Evolutionary conservation across 1,140 invertebrate species (phyloP).

Genomic region (Anoplolepis gracilipes): DNA sequence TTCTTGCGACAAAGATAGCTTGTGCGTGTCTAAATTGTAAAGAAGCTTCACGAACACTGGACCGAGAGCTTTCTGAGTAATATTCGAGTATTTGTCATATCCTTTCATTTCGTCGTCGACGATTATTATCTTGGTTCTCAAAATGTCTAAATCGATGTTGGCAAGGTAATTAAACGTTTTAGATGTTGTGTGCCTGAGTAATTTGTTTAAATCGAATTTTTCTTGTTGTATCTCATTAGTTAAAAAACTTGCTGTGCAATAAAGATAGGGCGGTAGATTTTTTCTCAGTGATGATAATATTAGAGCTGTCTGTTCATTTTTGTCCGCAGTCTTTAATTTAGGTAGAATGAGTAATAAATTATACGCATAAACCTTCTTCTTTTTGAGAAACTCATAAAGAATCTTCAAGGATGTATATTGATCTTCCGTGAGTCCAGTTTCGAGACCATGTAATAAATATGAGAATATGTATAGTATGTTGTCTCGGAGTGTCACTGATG

Average conservation of each 20-base stretch:
- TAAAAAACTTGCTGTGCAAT: constrained; percentile 56
- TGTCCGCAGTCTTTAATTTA: constrained; percentile 17
- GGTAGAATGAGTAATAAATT: constrained; percentile 41
- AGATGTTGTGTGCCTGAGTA: not conserved
- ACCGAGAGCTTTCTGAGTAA: constrained; percentile 40
- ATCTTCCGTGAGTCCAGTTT: constrained; percentile 44
- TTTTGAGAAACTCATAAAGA: constrained; percentile 46
- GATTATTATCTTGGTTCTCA: not conserved
- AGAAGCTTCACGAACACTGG: constrained; percentile 46
- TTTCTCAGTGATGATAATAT: constrained; percentile 30
- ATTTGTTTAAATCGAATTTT: constrained; percentile 11
- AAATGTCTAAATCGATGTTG: constrained; percentile 8
- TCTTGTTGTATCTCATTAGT: constrained; percentile 28
- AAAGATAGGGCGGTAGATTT: constrained; percentile 43
- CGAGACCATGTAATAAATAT: constrained; percentile 57
- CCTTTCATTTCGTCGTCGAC: constrained; percentile 1
- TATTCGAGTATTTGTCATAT: constrained; percentile 25
- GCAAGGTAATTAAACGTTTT: constrained; percentile 38
- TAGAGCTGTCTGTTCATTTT: constrained; percentile 20
- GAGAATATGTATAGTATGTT: constrained; percentile 68
- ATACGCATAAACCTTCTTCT: constrained; percentile 47
- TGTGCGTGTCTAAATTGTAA: not conserved
- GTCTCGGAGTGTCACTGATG: constrained; percentile 54
- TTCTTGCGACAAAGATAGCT: constrained; percentile 40
- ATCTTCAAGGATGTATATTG: constrained; percentile 63